Evolutionary conservation across 2,888 invertebrate species (phyloP).

Genomic region (Diplazon laetatorius): DNA sequence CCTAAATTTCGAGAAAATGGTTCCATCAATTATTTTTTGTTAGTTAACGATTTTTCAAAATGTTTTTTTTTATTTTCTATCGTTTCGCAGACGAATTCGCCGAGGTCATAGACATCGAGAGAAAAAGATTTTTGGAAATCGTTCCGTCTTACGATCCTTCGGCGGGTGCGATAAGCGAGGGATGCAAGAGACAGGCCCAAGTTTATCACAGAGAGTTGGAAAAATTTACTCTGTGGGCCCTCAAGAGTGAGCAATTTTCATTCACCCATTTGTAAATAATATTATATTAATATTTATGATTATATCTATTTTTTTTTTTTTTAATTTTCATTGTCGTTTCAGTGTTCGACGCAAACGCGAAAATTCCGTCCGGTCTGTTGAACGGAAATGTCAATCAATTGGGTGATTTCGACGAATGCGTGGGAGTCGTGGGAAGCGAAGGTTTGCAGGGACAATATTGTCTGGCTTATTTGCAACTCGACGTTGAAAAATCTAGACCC

Average conservation of each 20-base stretch:
- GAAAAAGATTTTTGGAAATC: slow-evolving; percentile 73
- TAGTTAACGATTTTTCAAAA: neutral
- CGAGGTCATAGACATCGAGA: slow-evolving; percentile 75
- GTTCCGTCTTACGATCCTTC: slow-evolving; percentile 78
- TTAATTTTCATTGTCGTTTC: slow-evolving; percentile 34
- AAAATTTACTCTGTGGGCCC: slow-evolving; percentile 80
- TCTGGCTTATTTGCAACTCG: slow-evolving; percentile 85
- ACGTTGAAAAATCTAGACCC: slow-evolving; percentile 83
- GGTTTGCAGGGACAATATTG: slow-evolving; percentile 87
- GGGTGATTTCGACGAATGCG: slow-evolving; percentile 88
- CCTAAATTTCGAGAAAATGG: neutral
- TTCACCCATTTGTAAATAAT: neutral
- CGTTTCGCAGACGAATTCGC: slow-evolving; percentile 74
- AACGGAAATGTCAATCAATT: slow-evolving; percentile 88
- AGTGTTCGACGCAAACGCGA: slow-evolving; percentile 90
- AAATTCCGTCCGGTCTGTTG: slow-evolving; percentile 87
- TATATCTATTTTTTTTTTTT: too few species aligned
- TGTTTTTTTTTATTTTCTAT: neutral
- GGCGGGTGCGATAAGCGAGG: slow-evolving; percentile 75
- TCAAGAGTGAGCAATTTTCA: slow-evolving; percentile 76
- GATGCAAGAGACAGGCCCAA: slow-evolving; percentile 77
- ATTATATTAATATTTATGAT: neutral
- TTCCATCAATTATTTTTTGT: neutral
- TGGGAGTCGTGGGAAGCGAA: slow-evolving; percentile 81
- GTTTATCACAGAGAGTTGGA: slow-evolving; percentile 76